Base-by-base conservation (phyloP, 2,113 vertebrate genomes). In the Glareola pratincola region DNA sequence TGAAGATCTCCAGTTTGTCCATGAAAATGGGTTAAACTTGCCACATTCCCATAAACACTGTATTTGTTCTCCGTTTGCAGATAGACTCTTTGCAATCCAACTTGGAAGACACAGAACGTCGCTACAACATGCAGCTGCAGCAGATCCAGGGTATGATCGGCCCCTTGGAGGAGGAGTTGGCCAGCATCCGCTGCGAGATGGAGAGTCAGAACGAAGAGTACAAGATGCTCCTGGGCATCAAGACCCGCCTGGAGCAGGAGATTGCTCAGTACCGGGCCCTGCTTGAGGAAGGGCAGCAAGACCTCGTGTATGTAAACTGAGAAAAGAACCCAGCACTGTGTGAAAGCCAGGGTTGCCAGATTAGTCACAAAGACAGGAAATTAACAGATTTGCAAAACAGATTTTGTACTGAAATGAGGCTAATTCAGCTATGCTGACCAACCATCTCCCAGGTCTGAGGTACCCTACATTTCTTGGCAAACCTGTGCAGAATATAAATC, bases 211-310 rank as follows among this genome's bases (percentile, higher is more conserved):
- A 72, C 59, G 69, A 98, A 0, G 99, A 99, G 43, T 99, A 99
- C 97, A 73, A 98, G 69, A 95, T 98, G 76, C 97, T 99, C 83
- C 97, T 99, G 34, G 98, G 99, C n/a, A 96, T 98, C 92, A 99
- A 99, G 97, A 98, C 97, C 0, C 78, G 97, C 2, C 98, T 99
- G 96, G 98, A 99, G 80, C 97, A 98, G 98, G 99, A 99, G 96
- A 99, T 99, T 1, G 97, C 98, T 67, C 98, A 99, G 91, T 99
- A 99, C 98, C 97, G 98, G 88, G 95, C 94, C 3, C 98, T 99
- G 95, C 93, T 99, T 88, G 97, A 99, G 73, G 99, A 96, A 14
- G 96, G 96, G 0, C 80, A 94, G 51, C 96, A 97, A 1, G 94
- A 97, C 4, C 53, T 97, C 2, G 85, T 92, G 96, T 97, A 97